phyloP scores from a whole-genome alignment of 2,113 vertebrate genomes.

The Morone saxatilis region DNA sequence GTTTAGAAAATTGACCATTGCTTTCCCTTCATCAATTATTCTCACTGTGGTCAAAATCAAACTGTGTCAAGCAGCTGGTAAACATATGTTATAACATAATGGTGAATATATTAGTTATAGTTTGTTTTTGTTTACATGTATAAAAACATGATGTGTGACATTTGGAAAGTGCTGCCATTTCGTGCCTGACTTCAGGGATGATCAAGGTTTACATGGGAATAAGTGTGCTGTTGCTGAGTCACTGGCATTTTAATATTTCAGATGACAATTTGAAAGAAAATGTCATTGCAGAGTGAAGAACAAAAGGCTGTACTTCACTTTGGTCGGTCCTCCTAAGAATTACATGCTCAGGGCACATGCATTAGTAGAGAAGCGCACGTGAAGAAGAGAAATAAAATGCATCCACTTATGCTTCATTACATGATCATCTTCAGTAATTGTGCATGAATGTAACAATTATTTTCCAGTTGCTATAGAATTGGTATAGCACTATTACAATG shows the following conservation, averaged over 20 bases:
- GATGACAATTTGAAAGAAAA: conserved; percentile 65
- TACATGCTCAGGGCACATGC: not conserved
- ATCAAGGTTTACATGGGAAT: conserved; percentile 28
- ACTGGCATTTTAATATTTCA: conserved; percentile 73
- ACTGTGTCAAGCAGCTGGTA: not conserved
- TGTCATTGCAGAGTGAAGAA: conserved; percentile 48
- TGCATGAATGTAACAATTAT: not conserved
- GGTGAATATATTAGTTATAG: too few species aligned
- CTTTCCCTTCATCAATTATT: not conserved
- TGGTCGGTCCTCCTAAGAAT: not conserved
- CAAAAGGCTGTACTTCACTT: not conserved
- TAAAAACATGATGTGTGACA: conserved; percentile 1
- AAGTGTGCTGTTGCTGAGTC: conserved; percentile 64
- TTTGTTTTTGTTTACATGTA: not conserved
- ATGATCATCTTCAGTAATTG: not conserved
- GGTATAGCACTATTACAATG: not conserved
- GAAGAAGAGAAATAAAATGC: not conserved
- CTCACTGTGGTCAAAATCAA: not conserved
- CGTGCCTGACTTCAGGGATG: conserved; percentile 12
- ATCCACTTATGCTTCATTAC: not conserved
- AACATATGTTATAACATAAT: not conserved
- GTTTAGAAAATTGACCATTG: not conserved
- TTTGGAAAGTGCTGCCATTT: conserved; percentile 31
- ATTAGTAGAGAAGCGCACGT: not conserved
- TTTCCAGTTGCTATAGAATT: not conserved